Percentiles rank a stretch among this genome's conserved stretches.
Evolutionary conservation across 2,113 vertebrate species (phyloP).

Genomic region (Herpailurus yagouaroundi): DNA sequence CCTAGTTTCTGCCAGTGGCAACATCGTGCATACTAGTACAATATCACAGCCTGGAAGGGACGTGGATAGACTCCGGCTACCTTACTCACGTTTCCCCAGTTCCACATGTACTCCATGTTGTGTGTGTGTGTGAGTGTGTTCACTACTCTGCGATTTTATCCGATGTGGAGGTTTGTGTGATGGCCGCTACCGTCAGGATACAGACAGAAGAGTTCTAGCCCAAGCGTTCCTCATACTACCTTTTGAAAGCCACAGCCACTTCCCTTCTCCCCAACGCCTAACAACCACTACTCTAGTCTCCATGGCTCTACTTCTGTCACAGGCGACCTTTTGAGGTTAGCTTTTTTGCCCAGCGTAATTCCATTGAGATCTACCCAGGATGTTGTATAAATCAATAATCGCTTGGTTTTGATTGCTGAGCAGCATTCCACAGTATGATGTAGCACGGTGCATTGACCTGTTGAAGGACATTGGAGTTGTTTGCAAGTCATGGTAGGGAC

Average conservation of each 20-base stretch:
- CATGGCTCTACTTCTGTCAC: neutral
- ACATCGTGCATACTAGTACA: rapidly evolving
- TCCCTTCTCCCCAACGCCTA: neutral
- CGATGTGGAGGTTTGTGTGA: neutral
- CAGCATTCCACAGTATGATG: no score
- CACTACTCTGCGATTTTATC: neutral
- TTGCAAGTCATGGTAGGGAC: neutral
- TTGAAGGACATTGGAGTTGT: neutral
- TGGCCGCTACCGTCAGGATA: neutral
- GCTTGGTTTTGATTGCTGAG: neutral
- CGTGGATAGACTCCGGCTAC: no score
- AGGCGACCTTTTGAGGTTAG: neutral
- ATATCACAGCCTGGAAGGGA: neutral
- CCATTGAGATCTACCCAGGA: neutral
- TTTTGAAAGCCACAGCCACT: neutral
- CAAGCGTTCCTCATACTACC: rapidly evolving
- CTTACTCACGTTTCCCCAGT: neutral
- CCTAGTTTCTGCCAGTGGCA: neutral
- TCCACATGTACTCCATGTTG: rapidly evolving
- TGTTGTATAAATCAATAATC: no score
- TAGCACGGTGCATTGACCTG: neutral
- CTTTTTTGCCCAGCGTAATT: neutral
- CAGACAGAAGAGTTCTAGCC: neutral
- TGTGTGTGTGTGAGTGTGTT: neutral
- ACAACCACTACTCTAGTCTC: neutral